A percentile compares a stretch with the other conserved stretches of the same genome.
phyloP scores from a whole-genome alignment of 2,113 vertebrate genomes.

The Zosterops hypoxanthus region DNA sequence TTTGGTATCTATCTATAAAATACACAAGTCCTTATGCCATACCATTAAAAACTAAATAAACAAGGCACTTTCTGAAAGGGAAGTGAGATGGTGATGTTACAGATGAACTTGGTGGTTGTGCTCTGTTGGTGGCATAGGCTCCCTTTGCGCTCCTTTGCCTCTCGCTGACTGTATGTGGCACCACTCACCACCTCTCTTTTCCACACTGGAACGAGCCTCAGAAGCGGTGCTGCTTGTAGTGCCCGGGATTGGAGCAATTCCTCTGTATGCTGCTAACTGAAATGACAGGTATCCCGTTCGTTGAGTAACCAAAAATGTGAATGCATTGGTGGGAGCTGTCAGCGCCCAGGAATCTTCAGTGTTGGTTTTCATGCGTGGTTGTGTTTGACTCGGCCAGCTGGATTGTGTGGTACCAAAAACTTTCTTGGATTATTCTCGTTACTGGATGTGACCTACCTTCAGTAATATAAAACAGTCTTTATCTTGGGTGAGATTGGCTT shows the following conservation, averaged over 20 bases:
- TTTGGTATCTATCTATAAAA: conserved; percentile 77
- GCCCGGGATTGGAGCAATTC: not conserved
- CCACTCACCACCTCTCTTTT: not conserved
- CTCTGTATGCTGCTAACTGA: conserved; percentile 44
- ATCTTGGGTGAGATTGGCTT: conserved; percentile 16
- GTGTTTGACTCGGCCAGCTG: not conserved
- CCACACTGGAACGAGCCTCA: conserved; percentile 10
- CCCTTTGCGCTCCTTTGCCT: not conserved
- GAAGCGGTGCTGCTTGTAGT: not conserved
- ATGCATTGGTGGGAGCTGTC: not conserved
- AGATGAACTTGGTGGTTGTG: not conserved
- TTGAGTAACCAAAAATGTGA: conserved; percentile 37
- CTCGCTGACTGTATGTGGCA: not conserved
- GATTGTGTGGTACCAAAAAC: conserved; percentile 50
- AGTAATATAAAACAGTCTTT: conserved; percentile 42
- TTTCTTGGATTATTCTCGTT: conserved; percentile 3
- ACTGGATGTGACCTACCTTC: conserved; percentile 45
- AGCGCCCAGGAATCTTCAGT: not conserved
- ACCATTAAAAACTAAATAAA: conserved; percentile 74
- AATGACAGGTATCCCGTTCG: not conserved
- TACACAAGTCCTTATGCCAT: conserved; percentile 68
- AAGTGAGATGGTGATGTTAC: conserved; percentile 74
- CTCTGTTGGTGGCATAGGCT: conserved; percentile 11
- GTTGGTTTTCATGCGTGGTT: not conserved
- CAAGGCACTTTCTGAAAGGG: conserved; percentile 76